phyloP scores from a whole-genome alignment of 1,140 invertebrate genomes.

The Homarus americanus region DNA sequence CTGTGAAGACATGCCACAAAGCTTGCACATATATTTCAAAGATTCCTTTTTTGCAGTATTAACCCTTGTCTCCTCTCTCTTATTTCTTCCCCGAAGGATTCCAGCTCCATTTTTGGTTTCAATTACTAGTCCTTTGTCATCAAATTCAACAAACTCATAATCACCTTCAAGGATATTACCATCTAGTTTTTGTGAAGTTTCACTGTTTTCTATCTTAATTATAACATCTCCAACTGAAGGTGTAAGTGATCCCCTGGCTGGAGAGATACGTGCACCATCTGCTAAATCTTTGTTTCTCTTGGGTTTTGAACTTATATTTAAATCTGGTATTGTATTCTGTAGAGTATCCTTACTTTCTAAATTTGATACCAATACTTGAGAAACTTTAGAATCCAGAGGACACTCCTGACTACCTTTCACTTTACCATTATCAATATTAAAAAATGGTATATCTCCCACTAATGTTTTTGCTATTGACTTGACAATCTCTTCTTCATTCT shows the following conservation, averaged over 20 bases:
- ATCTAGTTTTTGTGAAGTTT: not conserved
- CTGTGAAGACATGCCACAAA: not conserved
- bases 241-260: not conserved
- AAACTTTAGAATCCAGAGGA: not conserved
- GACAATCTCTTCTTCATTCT: not conserved
- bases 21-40: not conserved
- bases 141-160: not conserved
- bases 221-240: not conserved
- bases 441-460: too few relatives aligned
- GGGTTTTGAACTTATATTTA: not conserved
- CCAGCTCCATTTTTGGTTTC: not conserved
- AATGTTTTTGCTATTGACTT: not conserved
- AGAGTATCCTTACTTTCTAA: not conserved
- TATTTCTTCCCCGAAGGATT: not conserved
- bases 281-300: not conserved
- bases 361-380: not conserved
- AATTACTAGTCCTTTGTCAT: not conserved
- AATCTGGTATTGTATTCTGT: not conserved
- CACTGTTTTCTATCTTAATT: not conserved
- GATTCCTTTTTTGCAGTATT: not conserved
- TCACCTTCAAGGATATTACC: not conserved
- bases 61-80: not conserved
- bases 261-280: too few relatives aligned
- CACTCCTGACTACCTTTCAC: not conserved
- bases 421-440: not conserved